Evolutionary conservation across 2,797 vertebrate genomes (phyloP).

Genomic region (Danionella dracula): DNA sequence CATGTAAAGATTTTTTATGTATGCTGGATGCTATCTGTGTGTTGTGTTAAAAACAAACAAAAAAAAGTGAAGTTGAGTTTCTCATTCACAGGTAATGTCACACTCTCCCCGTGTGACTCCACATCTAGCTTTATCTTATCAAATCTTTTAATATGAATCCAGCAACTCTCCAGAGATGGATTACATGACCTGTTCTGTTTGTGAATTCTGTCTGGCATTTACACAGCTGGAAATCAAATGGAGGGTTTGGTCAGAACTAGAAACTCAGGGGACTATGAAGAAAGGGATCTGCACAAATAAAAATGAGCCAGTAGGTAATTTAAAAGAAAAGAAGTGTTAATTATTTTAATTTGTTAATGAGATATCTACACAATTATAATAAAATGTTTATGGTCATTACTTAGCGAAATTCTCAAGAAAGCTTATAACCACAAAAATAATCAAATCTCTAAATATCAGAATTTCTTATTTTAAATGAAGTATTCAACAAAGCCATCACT

Average conservation of each 20-base stretch:
- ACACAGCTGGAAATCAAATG: slow-evolving; percentile 38
- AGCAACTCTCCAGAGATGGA: slow-evolving; percentile 28
- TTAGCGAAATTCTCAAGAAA: no score
- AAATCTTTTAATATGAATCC: slow-evolving; percentile 44
- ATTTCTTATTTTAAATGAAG: no score
- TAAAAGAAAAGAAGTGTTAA: no score
- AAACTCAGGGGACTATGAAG: background rate
- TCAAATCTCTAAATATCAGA: no score
- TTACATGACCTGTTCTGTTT: slow-evolving; percentile 31
- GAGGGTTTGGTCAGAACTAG: background rate
- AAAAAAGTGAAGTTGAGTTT: background rate
- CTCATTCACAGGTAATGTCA: background rate
- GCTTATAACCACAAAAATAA: no score
- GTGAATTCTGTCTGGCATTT: slow-evolving; percentile 41
- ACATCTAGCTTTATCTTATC: slow-evolving; percentile 38
- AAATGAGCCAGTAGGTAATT: no score
- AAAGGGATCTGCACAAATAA: background rate
- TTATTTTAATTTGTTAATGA: no score
- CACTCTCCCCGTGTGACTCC: slow-evolving; percentile 6
- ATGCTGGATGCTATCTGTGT: slow-evolving; percentile 14
- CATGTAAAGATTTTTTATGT: background rate
- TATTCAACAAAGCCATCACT: no score
- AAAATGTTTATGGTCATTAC: no score
- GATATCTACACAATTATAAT: no score
- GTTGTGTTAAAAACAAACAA: background rate